Conservation (phyloP, 1,140 invertebrate genomes). For the Lanistes nyassanus region DNA sequence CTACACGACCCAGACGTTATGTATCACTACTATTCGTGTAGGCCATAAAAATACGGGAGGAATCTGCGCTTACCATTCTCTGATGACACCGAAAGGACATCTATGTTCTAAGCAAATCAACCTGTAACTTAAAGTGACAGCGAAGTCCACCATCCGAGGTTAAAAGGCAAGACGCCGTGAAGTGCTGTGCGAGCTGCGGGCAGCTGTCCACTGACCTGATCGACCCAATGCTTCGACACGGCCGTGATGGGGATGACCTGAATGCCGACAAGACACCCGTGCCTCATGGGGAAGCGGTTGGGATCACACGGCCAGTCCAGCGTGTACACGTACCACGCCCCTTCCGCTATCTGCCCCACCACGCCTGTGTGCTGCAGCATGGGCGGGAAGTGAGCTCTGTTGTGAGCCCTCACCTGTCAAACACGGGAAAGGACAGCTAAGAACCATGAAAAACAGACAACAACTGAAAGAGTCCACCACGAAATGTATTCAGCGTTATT, state of each 20-base stretch:
- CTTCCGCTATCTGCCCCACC: constrained; percentile 50
- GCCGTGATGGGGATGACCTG: constrained; percentile 57
- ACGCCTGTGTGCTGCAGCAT: constrained; percentile 46
- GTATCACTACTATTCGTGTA: too few species aligned
- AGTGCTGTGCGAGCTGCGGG: too few species aligned
- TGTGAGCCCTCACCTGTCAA: constrained; percentile 53
- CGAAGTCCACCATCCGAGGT: too few species aligned
- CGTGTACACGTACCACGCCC: constrained; percentile 52
- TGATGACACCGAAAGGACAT: too few species aligned
- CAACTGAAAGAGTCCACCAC: not conserved
- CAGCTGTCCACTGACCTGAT: constrained; percentile 47
- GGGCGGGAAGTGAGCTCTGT: constrained; percentile 51
- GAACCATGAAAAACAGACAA: not conserved
- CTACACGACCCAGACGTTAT: too few species aligned
- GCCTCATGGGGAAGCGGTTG: constrained; percentile 55
- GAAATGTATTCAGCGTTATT: not conserved
- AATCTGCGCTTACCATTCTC: too few species aligned
- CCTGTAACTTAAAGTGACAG: too few species aligned
- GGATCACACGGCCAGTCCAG: constrained; percentile 57
- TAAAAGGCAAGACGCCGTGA: too few species aligned
- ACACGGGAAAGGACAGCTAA: too few species aligned
- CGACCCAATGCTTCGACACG: constrained; percentile 55
- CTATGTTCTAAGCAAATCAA: too few species aligned
- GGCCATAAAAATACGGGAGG: too few species aligned
- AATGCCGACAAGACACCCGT: constrained; percentile 55